Conservation (phyloP, 2,888 invertebrate genomes). For the Melinaea menophilus region DNA sequence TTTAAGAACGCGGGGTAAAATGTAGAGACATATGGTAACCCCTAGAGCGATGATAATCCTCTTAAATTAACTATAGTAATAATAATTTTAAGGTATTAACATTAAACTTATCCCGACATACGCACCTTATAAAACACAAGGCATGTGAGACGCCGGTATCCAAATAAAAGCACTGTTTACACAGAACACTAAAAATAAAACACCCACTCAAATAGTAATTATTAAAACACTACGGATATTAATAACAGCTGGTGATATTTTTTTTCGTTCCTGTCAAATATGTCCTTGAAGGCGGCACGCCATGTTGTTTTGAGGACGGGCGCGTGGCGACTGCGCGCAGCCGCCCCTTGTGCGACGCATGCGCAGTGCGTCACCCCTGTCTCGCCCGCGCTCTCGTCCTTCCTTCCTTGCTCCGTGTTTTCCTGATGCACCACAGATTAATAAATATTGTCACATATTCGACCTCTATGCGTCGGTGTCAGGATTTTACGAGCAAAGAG, state of each 20-base stretch:
- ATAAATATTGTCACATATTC: conserved; percentile 22
- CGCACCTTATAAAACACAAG: conserved; percentile 61
- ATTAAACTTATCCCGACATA: conserved; percentile 27
- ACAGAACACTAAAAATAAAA: conserved; percentile 49
- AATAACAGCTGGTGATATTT: conserved; percentile 47
- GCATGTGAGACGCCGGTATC: conserved; percentile 50
- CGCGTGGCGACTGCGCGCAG: conserved; percentile 75
- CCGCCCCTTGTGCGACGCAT: conserved; percentile 56
- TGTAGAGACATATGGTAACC: conserved; percentile 2
- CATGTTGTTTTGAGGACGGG: conserved; percentile 68
- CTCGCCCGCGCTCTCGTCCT: conserved; percentile 43
- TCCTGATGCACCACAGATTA: conserved; percentile 23
- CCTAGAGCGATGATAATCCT: background rate
- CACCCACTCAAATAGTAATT: conserved; percentile 42
- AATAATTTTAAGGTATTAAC: conserved; percentile 1
- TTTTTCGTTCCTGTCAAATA: conserved; percentile 61
- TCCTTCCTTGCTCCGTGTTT: conserved; percentile 38
- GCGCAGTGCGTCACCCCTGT: conserved; percentile 62
- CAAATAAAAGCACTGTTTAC: conserved; percentile 44
- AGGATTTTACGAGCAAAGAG: conserved; percentile 20
- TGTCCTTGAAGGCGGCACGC: conserved; percentile 67
- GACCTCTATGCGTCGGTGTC: conserved; percentile 31
- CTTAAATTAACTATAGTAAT: background rate
- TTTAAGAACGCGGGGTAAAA: conserved; percentile 1
- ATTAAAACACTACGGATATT: conserved; percentile 29